Evolutionary conservation across 2,888 invertebrate species (phyloP).

Genomic region (Arctia plantaginis): DNA sequence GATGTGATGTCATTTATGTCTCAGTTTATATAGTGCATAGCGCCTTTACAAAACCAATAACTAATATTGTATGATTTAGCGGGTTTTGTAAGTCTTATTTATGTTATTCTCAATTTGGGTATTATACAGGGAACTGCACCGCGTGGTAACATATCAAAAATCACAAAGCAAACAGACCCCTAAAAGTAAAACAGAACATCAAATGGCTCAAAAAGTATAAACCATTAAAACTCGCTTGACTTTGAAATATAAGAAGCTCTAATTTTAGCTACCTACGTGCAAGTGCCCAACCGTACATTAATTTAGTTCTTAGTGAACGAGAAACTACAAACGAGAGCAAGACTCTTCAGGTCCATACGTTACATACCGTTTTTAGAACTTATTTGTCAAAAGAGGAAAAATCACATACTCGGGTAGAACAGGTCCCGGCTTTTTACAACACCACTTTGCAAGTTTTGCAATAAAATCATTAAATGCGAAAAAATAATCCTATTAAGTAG

Average conservation of each 20-base stretch:
- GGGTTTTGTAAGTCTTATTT: not conserved
- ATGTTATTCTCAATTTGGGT: not conserved
- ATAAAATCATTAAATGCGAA: not conserved
- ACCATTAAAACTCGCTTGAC: slow-evolving; percentile 17
- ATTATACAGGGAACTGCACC: not conserved
- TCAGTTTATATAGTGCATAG: not conserved
- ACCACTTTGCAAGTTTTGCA: not conserved
- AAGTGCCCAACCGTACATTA: slow-evolving; percentile 16
- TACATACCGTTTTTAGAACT: not conserved
- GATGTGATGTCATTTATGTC: not conserved
- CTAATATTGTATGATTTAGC: not conserved
- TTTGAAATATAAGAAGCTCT: slow-evolving; percentile 48
- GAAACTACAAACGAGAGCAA: slow-evolving; percentile 23
- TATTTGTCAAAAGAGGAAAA: not conserved
- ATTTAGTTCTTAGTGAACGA: slow-evolving; percentile 27
- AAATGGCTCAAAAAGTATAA: slow-evolving; percentile 24
- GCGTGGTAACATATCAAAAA: not conserved
- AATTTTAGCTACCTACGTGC: slow-evolving; percentile 39
- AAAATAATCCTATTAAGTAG: no score
- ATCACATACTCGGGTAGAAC: not conserved
- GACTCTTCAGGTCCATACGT: not conserved
- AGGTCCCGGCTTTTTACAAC: not conserved
- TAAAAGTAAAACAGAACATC: not conserved
- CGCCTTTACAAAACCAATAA: not conserved
- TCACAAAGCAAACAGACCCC: not conserved